Evolutionary conservation across 92 coral and sea anemone species (phyloP).

Genomic region (Plumapathes pennacea): DNA sequence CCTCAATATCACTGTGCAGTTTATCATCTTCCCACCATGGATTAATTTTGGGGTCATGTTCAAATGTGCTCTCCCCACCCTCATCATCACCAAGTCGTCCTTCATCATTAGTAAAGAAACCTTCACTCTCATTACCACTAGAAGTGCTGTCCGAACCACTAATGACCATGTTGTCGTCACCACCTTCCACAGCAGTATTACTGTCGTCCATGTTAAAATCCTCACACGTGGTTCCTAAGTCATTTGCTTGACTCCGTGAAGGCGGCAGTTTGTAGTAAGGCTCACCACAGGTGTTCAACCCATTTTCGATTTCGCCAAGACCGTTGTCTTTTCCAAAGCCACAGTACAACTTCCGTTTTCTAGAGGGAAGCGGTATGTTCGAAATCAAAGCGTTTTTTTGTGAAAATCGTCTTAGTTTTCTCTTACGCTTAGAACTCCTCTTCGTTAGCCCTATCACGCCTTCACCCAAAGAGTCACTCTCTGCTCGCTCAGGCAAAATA

Average conservation of each 20-base stretch:
- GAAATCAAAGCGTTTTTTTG: conserved; percentile 30
- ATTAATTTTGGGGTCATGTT: conserved; percentile 64
- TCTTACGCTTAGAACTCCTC: conserved; percentile 75
- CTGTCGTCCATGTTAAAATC: neutral
- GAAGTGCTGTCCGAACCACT: conserved; percentile 32
- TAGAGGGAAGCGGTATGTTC: conserved; percentile 18
- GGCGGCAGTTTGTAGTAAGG: conserved; percentile 36
- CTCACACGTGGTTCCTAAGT: neutral
- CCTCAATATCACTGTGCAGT: conserved; percentile 63
- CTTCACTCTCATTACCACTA: conserved; percentile 78
- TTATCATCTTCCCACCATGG: conserved; percentile 74
- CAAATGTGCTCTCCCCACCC: conserved; percentile 92
- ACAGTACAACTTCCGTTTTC: conserved; percentile 26
- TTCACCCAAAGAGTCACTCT: conserved; percentile 77
- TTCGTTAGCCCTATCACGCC: conserved; percentile 52
- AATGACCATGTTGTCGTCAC: conserved; percentile 11
- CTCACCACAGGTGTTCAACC: conserved; percentile 56
- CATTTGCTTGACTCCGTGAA: neutral
- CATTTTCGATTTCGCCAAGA: conserved; percentile 60
- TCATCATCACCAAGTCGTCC: conserved; percentile 97
- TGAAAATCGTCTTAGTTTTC: conserved; percentile 72
- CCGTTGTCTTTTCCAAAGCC: conserved; percentile 45
- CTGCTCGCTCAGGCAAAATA: conserved; percentile 68
- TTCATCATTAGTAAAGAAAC: conserved; percentile 91
- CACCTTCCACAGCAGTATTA: neutral